Evolutionary conservation across 2,113 vertebrate species (phyloP).

Genomic region (Maccullochella peelii): DNA sequence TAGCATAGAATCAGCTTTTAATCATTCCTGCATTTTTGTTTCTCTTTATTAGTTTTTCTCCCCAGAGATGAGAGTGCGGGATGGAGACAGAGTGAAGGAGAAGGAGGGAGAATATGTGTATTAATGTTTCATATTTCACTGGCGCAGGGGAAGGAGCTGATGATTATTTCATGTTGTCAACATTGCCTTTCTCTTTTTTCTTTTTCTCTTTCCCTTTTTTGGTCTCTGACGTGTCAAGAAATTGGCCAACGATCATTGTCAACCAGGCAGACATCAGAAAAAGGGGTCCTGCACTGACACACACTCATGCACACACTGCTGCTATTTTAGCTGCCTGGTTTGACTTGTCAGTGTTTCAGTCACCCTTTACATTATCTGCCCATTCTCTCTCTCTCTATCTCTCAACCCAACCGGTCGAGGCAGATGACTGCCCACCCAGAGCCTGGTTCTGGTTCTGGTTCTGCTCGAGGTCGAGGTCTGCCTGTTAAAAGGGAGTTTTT

Average conservation of each 20-base stretch:
- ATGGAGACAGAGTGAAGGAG: slow-evolving; percentile 39
- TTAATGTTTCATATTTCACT: slow-evolving; percentile 64
- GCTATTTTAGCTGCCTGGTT: slow-evolving; percentile 12
- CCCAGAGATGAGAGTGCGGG: slow-evolving; percentile 39
- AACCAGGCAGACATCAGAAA: slow-evolving; percentile 17
- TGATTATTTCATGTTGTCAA: slow-evolving; percentile 60
- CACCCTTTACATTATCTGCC: neutral
- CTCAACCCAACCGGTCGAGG: too few relatives aligned
- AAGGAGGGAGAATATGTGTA: slow-evolving; percentile 30
- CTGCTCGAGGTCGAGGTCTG: too few relatives aligned
- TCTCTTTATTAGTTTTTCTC: slow-evolving; percentile 61
- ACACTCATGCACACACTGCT: slow-evolving; percentile 2
- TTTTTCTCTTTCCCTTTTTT: neutral
- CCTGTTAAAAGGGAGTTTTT: too few relatives aligned
- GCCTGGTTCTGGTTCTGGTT: too few relatives aligned
- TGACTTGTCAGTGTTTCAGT: slow-evolving; percentile 13
- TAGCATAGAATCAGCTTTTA: slow-evolving; percentile 67
- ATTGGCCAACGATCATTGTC: slow-evolving; percentile 38
- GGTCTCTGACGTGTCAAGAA: slow-evolving; percentile 33
- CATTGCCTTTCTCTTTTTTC: slow-evolving; percentile 17
- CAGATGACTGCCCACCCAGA: too few relatives aligned
- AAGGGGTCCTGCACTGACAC: neutral
- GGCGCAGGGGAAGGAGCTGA: slow-evolving; percentile 17
- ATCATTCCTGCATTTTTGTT: slow-evolving; percentile 61
- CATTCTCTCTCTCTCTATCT: slow-evolving; percentile 1